Conservation (phyloP, 2,113 vertebrate species). For the Atherinomorus stipes region DNA sequence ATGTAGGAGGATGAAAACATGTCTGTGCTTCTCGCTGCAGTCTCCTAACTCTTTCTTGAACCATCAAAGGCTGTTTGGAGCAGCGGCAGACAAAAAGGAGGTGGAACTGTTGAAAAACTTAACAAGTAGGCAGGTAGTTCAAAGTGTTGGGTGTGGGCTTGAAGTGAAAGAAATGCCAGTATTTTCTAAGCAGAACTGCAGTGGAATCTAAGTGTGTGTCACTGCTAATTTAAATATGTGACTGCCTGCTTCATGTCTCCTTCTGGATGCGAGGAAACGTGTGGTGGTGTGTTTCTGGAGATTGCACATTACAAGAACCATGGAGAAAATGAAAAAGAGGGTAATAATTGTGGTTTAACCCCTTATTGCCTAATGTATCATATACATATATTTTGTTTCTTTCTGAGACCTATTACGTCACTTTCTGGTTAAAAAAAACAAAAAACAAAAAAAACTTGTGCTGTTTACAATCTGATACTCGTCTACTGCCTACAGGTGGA, state of each 20-base stretch:
- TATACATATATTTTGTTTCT: too few species aligned
- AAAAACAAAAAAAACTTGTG: too few species aligned
- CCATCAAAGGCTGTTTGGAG: slow-evolving; percentile 63
- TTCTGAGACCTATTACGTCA: too few species aligned
- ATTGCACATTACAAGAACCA: slow-evolving; percentile 34
- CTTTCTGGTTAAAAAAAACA: too few species aligned
- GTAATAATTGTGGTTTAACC: neutral
- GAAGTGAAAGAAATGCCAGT: slow-evolving; percentile 49
- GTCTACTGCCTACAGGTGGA: too few species aligned
- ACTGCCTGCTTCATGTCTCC: slow-evolving; percentile 31
- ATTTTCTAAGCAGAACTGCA: slow-evolving; percentile 35
- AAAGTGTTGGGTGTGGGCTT: slow-evolving; percentile 57
- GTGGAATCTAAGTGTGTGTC: slow-evolving; percentile 30
- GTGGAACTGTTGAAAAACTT: slow-evolving; percentile 56
- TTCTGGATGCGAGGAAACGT: slow-evolving; percentile 24
- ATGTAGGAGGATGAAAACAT: slow-evolving; percentile 58
- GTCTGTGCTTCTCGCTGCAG: slow-evolving; percentile 29
- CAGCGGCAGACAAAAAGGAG: slow-evolving; percentile 66
- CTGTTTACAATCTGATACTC: too few species aligned
- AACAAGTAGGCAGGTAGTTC: slow-evolving; percentile 57
- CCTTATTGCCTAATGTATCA: too few species aligned
- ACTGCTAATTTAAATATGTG: slow-evolving; percentile 47
- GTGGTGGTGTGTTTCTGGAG: slow-evolving; percentile 35
- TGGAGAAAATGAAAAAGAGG: slow-evolving; percentile 19
- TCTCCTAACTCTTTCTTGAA: slow-evolving; percentile 48